Evolutionary conservation across 2,113 vertebrate genomes (phyloP), one percentile per base, ranked within the genome.

Genomic region (Eulemur rufifrons): DNA sequence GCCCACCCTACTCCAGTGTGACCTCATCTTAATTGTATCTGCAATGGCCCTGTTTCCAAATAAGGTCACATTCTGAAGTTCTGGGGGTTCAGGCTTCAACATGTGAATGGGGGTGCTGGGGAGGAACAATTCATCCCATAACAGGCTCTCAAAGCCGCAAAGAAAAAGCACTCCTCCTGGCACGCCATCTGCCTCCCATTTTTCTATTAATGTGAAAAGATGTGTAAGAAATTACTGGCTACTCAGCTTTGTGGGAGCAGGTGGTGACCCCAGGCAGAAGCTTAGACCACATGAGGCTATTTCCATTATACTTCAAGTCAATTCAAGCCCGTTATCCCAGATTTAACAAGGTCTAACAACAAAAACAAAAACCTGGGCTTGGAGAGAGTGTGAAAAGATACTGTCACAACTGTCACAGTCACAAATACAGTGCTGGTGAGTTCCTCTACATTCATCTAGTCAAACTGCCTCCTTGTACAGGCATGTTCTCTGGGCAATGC

Each of bases 221-320:
- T 80, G 52, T 59, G 32, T 69, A 81, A 71, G 81, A 89, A 93
- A 95, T 84, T 52, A 84, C 68, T 78, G 47, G 91, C 87, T 61
- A 52, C 95, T 64, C 74, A 80, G 95, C 92, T 93, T 82, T 92
- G 96, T 15, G 81, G 94, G 80, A 94, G 84, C 94, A 90, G 92
- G 94, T 95, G 95, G 95, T 56, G 85, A 97, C 86, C 93, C 54
- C 77, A 47, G 94, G 93, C 82, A 78, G 96, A 71, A 86, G 77
- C 91, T 78, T 15, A 86, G 12, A 34, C 93, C 47, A 59, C 95
- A 52, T 20, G 32, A 83, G 78, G 92, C 86, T 54, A 47, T 74
- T 92, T 92, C 68, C 63, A 64, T 69, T 45, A 73, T 3, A 82
- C 47, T 64, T 32, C 56, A 3, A n/a, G 64, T 63, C 83, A 74